A percentile compares a stretch with the other conserved stretches of the same genome.
phyloP scores from a whole-genome alignment of 2,888 invertebrate species.

The Xanthia togata region DNA sequence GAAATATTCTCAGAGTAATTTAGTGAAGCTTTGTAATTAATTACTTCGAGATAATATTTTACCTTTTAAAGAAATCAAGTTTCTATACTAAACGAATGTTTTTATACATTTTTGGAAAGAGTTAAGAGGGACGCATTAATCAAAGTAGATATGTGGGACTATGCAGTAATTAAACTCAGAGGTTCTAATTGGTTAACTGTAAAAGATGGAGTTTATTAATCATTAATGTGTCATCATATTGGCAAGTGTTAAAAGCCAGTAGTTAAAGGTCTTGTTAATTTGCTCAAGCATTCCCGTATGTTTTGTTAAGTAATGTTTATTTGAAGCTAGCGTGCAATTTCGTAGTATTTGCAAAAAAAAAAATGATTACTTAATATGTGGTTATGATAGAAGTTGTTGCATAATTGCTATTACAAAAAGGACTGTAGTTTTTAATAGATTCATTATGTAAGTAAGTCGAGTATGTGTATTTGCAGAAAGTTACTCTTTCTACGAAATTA shows the following conservation, averaged over 20 bases:
- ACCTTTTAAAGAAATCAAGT: constrained; percentile 65
- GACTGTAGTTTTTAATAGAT: constrained; percentile 15
- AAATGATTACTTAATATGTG: neutral
- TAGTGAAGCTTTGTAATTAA: constrained; percentile 60
- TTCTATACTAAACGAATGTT: constrained; percentile 56
- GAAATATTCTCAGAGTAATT: constrained; percentile 42
- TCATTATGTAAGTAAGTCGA: constrained; percentile 18
- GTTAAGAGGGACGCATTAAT: constrained; percentile 62
- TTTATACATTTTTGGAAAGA: constrained; percentile 66
- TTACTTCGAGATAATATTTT: constrained; percentile 66
- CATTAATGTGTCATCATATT: constrained; percentile 70
- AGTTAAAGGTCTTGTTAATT: constrained; percentile 63
- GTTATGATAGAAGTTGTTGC: constrained; percentile 7
- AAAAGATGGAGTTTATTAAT: constrained; percentile 50
- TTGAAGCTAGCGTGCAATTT: constrained; percentile 2
- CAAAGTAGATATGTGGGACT: constrained; percentile 56
- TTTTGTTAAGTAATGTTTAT: neutral
- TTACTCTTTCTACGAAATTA: constrained; percentile 3
- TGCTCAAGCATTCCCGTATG: constrained; percentile 20
- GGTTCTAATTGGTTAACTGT: constrained; percentile 64
- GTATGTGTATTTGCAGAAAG: constrained; percentile 29
- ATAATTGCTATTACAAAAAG: constrained; percentile 22
- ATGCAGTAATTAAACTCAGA: constrained; percentile 55
- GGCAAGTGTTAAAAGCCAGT: constrained; percentile 68
- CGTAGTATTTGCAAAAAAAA: constrained; percentile 11